These are phyloP conservation scores for Agapornis canus DNA, from an alignment of 2,797 vertebrate genomes.

Conservation along the genomic window DNA sequence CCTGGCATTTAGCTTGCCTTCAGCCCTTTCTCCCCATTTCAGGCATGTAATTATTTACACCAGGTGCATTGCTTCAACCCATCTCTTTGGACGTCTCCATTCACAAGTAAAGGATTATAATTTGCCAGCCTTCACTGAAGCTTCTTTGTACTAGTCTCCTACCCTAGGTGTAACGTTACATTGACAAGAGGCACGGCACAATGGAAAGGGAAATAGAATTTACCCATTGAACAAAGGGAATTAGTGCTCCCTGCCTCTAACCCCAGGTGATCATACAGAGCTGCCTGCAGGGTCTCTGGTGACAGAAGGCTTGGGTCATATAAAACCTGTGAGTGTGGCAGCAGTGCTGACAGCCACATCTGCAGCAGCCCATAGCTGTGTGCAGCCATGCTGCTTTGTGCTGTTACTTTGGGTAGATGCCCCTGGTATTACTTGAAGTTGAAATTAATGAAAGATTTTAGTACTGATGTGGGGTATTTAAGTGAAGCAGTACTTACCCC, in stretches of 20 bases:
- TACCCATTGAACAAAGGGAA: conserved; percentile 53
- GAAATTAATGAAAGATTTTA: not conserved
- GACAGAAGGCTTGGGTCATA: not conserved
- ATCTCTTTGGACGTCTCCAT: conserved; percentile 36
- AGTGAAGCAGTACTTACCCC: fast-evolving
- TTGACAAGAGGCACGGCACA: conserved; percentile 26
- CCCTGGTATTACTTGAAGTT: not conserved
- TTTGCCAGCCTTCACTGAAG: conserved; percentile 40
- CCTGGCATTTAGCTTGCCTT: conserved; percentile 20
- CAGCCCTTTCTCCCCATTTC: not conserved
- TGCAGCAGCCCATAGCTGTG: not conserved
- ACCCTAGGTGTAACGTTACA: conserved; percentile 41
- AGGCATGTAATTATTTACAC: conserved; percentile 67
- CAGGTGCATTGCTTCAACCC: conserved; percentile 67
- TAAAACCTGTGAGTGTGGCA: not conserved
- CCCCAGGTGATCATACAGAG: conserved; percentile 18
- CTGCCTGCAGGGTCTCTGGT: not conserved
- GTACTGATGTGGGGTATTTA: too few species aligned
- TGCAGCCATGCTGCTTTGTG: not conserved
- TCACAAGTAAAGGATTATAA: conserved; percentile 31
- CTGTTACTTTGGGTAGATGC: fast-evolving
- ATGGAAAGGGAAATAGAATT: conserved; percentile 76
- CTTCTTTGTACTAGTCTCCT: conserved; percentile 60
- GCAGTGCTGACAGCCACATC: not conserved
- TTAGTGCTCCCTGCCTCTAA: conserved; percentile 30